Conservation (phyloP, 2,888 invertebrate genomes). For the Diloba caeruleocephala region DNA sequence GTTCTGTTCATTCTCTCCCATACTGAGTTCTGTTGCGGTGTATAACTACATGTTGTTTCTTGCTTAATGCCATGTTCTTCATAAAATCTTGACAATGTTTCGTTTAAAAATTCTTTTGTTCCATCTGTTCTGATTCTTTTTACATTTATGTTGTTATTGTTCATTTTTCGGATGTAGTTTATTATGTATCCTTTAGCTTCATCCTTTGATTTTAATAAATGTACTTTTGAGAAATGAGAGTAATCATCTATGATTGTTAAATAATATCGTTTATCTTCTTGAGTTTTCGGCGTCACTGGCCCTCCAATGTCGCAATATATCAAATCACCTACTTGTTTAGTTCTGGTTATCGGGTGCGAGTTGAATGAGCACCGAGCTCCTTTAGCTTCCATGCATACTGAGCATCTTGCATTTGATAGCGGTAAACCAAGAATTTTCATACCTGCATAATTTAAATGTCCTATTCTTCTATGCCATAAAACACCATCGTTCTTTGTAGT, state of each 20-base stretch:
- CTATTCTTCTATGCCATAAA: neutral
- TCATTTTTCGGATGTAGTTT: neutral
- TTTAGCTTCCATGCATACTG: neutral
- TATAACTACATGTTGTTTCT: neutral
- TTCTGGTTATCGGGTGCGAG: neutral
- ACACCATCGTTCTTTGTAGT: neutral
- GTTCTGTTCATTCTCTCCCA: neutral
- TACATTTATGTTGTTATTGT: neutral
- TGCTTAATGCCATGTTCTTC: neutral
- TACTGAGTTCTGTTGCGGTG: neutral
- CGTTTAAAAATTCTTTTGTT: neutral
- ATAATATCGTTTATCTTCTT: neutral
- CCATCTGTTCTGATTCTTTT: neutral
- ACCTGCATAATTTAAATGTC: neutral
- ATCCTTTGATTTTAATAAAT: neutral
- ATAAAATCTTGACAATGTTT: neutral
- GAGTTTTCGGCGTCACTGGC: neutral
- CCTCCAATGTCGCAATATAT: neutral
- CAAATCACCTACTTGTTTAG: neutral
- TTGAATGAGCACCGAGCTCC: neutral
- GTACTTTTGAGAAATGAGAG: neutral
- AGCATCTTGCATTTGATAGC: neutral
- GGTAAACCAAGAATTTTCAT: slow-evolving; percentile 6
- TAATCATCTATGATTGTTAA: neutral
- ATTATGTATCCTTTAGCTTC: neutral